A percentile compares a stretch with the other conserved stretches of the same genome.
Conservation (phyloP, 2,888 invertebrate species). For the Arge pagana region DNA sequence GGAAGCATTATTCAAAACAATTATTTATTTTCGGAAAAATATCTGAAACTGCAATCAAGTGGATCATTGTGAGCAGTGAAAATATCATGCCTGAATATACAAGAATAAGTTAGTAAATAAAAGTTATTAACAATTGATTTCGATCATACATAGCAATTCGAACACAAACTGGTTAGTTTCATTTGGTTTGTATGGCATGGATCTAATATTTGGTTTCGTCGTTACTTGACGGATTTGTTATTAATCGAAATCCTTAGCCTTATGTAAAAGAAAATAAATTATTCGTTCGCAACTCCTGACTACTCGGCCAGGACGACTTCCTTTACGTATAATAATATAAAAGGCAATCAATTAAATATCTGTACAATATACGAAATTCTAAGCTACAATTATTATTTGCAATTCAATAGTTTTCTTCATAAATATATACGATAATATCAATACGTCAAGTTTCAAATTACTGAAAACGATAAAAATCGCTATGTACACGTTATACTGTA, state of each 20-base stretch:
- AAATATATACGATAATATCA: conserved; percentile 39
- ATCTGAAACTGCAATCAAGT: conserved; percentile 2
- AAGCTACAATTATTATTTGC: conserved; percentile 31
- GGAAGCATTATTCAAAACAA: too few species aligned
- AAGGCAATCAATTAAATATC: conserved; percentile 36
- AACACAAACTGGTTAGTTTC: conserved; percentile 55
- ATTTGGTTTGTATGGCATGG: conserved; percentile 57
- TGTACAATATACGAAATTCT: conserved; percentile 42
- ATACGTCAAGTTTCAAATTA: conserved; percentile 44
- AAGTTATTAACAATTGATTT: conserved; percentile 33
- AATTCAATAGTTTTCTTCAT: conserved; percentile 42
- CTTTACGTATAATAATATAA: conserved; percentile 22
- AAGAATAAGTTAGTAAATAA: conserved; percentile 29
- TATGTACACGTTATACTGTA: conserved; percentile 47
- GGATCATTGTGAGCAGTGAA: conserved; percentile 7
- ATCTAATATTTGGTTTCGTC: conserved; percentile 55
- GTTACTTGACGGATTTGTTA: conserved; percentile 36
- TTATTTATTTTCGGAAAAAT: conserved; percentile 11
- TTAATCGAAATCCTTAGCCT: conserved; percentile 6
- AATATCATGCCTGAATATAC: conserved; percentile 7
- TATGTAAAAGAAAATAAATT: conserved; percentile 4
- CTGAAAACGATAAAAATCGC: conserved; percentile 42
- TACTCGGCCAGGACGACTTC: conserved; percentile 7
- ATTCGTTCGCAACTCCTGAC: conserved; percentile 1
- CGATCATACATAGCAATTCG: conserved; percentile 48